phyloP scores from a whole-genome alignment of 2,888 invertebrate genomes.

The Thalpophila matura region DNA sequence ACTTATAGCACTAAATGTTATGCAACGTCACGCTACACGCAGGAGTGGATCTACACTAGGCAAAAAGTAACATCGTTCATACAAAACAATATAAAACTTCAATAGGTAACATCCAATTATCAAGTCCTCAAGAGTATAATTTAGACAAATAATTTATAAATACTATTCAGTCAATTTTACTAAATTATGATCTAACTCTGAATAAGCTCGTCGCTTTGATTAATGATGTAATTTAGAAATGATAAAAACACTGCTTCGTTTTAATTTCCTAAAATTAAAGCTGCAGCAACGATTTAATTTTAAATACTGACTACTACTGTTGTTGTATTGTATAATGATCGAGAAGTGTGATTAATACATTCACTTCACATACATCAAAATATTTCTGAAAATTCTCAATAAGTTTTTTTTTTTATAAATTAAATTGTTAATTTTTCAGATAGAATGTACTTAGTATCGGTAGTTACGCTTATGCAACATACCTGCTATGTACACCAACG shows the following conservation, averaged over 20 bases:
- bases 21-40: slow-evolving; percentile 39
- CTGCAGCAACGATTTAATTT: slow-evolving; percentile 52
- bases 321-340: slow-evolving; percentile 10
- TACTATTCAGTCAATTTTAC: slow-evolving; percentile 64
- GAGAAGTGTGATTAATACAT: slow-evolving; percentile 26
- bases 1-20: slow-evolving; percentile 46
- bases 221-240: slow-evolving; percentile 20
- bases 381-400: background rate
- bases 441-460: no score
- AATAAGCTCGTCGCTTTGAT: slow-evolving; percentile 18
- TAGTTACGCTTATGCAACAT: no score
- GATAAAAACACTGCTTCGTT: slow-evolving; percentile 11
- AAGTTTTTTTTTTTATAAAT: no score
- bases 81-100: slow-evolving; percentile 11
- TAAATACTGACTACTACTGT: slow-evolving; percentile 54
- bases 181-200: slow-evolving; percentile 36
- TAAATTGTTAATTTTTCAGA: no score
- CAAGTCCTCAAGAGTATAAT: slow-evolving; percentile 46
- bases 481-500: no score
- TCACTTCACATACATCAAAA: slow-evolving; percentile 17
- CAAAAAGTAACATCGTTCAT: slow-evolving; percentile 2
- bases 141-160: slow-evolving; percentile 63
- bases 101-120: slow-evolving; percentile 24
- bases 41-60: slow-evolving; percentile 9
- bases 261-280: slow-evolving; percentile 36